Percentiles rank a stretch among this genome's conserved stretches.
phyloP scores from a whole-genome alignment of 1,140 invertebrate species.

The Pogonognathellus flavescens region DNA sequence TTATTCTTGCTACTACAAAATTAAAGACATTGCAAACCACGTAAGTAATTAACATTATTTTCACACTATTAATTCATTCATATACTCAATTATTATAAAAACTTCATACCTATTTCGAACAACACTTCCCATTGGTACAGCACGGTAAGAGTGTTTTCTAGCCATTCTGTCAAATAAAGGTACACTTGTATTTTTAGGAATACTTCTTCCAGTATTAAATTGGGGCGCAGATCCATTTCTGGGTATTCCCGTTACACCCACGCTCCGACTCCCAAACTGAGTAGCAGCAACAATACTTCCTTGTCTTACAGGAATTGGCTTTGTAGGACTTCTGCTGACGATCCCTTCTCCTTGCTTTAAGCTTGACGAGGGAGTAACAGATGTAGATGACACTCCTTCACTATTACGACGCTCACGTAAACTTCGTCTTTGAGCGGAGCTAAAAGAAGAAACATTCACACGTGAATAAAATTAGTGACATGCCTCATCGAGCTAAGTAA shows the following conservation, averaged over 20 bases:
- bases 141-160: constrained; percentile 62
- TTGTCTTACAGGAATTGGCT: constrained; percentile 59
- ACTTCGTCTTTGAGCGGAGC: constrained; percentile 43
- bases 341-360: constrained; percentile 33
- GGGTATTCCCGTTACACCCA: constrained; percentile 59
- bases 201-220: constrained; percentile 65
- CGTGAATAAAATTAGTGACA: not conserved
- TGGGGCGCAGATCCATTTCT: constrained; percentile 67
- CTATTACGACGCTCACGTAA: constrained; percentile 61
- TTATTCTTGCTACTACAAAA: constrained; percentile 63
- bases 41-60: not conserved
- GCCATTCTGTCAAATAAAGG: constrained; percentile 85
- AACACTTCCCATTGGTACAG: constrained; percentile 62
- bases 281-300: constrained; percentile 56
- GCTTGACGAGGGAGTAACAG: constrained; percentile 57
- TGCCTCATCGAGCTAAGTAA: constrained; percentile 1
- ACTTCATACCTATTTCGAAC: not conserved
- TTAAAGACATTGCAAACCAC: not conserved
- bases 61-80: not conserved
- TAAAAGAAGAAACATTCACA: not conserved
- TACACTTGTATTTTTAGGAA: constrained; percentile 89
- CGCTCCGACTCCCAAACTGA: constrained; percentile 25
- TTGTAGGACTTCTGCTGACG: constrained; percentile 59
- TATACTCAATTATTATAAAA: not conserved
- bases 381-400: constrained; percentile 58